Evolutionary conservation across 2,797 vertebrate species (phyloP).

Genomic region (Amphiprion clarkii): DNA sequence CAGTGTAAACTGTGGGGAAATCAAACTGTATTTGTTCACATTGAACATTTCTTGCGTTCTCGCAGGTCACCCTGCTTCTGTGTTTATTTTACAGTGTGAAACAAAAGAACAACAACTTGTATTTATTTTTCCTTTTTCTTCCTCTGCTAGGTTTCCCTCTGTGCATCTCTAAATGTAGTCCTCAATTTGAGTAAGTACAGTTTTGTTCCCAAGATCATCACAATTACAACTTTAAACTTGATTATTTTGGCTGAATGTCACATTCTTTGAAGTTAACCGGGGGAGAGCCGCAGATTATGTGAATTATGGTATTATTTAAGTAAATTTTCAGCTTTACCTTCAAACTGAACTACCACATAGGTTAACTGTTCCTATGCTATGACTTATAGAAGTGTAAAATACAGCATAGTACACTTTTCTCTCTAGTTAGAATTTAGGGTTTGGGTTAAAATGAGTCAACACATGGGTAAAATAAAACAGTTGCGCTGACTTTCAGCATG

Average conservation of each 20-base stretch:
- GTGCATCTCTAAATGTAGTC: neutral
- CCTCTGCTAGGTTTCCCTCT: neutral
- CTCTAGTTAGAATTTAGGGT: no score
- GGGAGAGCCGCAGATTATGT: neutral
- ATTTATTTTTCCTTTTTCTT: slow-evolving; percentile 5
- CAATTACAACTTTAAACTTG: neutral
- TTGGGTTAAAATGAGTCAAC: no score
- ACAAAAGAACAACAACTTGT: neutral
- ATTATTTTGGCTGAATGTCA: neutral
- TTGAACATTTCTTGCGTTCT: slow-evolving; percentile 12
- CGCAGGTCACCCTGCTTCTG: neutral
- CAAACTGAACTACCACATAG: no score
- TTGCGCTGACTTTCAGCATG: no score
- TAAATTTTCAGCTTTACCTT: no score
- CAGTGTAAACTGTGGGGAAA: neutral
- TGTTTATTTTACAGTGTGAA: neutral
- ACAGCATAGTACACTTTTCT: no score
- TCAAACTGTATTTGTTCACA: slow-evolving; percentile 23
- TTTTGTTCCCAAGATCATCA: neutral
- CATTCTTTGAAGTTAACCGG: neutral
- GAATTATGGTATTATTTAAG: no score
- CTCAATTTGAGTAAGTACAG: no score
- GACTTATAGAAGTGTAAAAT: no score
- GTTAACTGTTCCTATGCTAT: no score
- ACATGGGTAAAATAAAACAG: no score